Evolutionary conservation across 2,113 vertebrate species (phyloP), one percentile per base, ranked within the genome.

Genomic region (Actenoides lindsayi): DNA sequence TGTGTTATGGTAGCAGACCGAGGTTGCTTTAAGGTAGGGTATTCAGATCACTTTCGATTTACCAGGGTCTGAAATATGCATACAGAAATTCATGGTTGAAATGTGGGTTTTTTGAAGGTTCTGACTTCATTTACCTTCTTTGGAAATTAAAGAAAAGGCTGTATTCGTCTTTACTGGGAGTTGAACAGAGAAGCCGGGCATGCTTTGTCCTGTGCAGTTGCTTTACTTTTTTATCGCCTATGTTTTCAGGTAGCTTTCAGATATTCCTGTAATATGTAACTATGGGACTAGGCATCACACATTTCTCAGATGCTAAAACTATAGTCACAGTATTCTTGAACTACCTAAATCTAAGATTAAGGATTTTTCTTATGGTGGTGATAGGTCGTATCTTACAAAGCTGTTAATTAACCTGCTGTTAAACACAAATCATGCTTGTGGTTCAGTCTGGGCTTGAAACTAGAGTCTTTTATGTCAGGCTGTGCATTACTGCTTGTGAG

Each of bases 261-360:
- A 16, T 30, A 4, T 27, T 56, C 13, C 28, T 83, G 83, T 50
- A 54, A 12, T 59, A 44, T 37, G 9, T 51, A 74, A 20, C n/a
- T 74, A 2, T 21, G 21, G 30, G 19, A 21, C 11, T 70, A 42
- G 14, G 15, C 83, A 50, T 41, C 0, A 3, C 37, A 5, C 0
- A 6, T 81, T 90, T 92, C 71, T 83, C 56, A 87, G 51, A 63
- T 94, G 37, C 23, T 60, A 39, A 54, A 16, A 12, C 30, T 21
- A 2, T 62, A 25, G 11, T 53, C 83, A 56, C 8, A 48, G 11
- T 31, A 1, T 70, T 86, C 21, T n/a, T 86, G 65, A 86, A 86
- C 68, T 83, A 50, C 14, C 12, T 12, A 73, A 28, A 62, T 57
- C 11, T 23, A 57, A 67, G 60, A 67, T 41, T 18, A 68, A 54